Conservation (phyloP, 92 coral and sea anemone genomes). For the Isaurus tuberculatus region DNA sequence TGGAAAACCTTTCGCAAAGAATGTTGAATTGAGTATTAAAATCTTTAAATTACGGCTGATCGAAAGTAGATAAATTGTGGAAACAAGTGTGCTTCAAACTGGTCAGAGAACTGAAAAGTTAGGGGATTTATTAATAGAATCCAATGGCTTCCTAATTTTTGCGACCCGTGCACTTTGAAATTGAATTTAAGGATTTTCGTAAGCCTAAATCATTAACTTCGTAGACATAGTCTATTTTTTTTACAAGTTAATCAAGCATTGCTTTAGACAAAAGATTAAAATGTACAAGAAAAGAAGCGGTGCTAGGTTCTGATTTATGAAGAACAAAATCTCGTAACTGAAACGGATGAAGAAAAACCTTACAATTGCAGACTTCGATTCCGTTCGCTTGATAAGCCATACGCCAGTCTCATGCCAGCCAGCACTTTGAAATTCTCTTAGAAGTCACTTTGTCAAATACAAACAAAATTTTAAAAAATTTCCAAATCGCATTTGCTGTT, state of each 20-base stretch:
- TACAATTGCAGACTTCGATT: constrained; percentile 35
- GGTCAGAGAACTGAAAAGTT: neutral
- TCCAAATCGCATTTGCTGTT: constrained; percentile 8
- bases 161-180: neutral
- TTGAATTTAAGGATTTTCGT: neutral
- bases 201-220: neutral
- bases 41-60: constrained; percentile 6
- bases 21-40: neutral
- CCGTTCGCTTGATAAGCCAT: constrained; percentile 28
- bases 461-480: neutral
- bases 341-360: constrained; percentile 20
- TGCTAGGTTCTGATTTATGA: neutral
- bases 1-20: neutral
- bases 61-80: constrained; percentile 8
- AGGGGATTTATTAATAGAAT: neutral
- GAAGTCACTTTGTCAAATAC: neutral
- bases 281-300: neutral
- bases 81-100: neutral
- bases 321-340: constrained; percentile 16
- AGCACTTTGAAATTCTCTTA: neutral
- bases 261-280: neutral
- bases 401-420: neutral
- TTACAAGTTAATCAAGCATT: neutral
- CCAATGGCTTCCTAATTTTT: neutral
- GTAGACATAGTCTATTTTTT: neutral